phyloP scores from a whole-genome alignment of 2,113 vertebrate species.

The Stercorarius parasiticus region DNA sequence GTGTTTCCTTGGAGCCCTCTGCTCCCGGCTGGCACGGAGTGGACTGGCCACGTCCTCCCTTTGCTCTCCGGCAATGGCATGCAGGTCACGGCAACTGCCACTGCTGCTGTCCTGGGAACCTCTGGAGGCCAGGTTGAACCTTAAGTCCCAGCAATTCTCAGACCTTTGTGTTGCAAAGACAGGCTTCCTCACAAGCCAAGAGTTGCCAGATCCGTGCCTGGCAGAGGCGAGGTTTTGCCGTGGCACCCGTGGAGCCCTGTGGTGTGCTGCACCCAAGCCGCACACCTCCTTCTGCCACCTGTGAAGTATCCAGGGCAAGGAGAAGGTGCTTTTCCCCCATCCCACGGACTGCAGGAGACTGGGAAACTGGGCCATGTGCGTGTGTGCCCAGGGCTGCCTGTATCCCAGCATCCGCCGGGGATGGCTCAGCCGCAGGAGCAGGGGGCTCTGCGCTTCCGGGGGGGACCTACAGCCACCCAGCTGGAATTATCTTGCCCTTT shows the following conservation, averaged over 20 bases:
- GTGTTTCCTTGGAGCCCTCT: neutral
- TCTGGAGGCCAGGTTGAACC: neutral
- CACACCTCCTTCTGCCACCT: neutral
- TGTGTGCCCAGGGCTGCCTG: neutral
- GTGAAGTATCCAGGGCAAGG: too few species aligned
- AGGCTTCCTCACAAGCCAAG: neutral
- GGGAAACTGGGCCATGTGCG: accelerated
- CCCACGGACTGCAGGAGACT: neutral
- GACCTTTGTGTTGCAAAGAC: neutral
- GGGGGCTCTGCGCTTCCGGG: neutral
- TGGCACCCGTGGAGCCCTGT: neutral
- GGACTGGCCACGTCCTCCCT: neutral
- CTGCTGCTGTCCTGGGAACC: neutral
- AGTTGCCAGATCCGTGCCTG: neutral
- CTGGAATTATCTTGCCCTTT: neutral
- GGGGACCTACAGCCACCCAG: neutral
- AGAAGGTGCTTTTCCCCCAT: neutral
- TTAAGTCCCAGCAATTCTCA: neutral
- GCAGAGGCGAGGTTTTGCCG: neutral
- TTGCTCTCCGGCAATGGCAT: neutral
- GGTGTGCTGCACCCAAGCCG: neutral
- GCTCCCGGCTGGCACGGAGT: neutral
- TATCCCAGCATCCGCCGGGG: accelerated
- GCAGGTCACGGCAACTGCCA: too few species aligned
- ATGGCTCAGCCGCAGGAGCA: accelerated